Base-by-base conservation (phyloP, 2,113 vertebrate species). In the Tachycineta bicolor region DNA sequence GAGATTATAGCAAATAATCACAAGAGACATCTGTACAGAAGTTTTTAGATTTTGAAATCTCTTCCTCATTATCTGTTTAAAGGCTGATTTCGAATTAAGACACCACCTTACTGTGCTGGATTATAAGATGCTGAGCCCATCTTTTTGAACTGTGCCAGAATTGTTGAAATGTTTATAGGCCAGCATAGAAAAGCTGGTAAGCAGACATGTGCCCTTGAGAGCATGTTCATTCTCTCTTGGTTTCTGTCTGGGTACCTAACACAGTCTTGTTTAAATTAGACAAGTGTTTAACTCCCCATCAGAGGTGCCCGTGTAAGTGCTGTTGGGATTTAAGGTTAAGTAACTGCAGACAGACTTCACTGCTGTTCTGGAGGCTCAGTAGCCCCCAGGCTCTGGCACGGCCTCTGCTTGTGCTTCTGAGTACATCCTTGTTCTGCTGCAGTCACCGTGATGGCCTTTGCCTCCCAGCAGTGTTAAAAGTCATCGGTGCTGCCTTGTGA, bases 261-360 rank as follows among this genome's bases (percentile, higher is more conserved):
- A 46, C 34, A 67, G 37, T 12, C 63, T 68, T 84, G 58, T 89
- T 96, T 70, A 80, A 71, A 85, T 76, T 86, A 83, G 93, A 28
- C 82, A 33, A 33, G 82, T 88, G 74, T 96, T 95, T 95, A 93
- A 85, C 79, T 74, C 56, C 49, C 34, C 39, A 62, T 89, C 89
- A 74, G 85, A 92, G 84, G 81, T 76, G 80, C 86, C 81, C 55
- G 3, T 69, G 52, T 88, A 80, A 89, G 43, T n/a, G 53, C 69
- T 69, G 33, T 67, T 11, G 23, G 76, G 56, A 93, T 94, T 92
- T 89, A 63, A 95, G 94, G 94, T 95, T 90, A 96, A 95, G 64
- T 92, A 95, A 89, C 79, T 53, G 3, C 80, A 93, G 92, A 64
- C 0, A 0, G 62, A 87, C 74, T 71, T 93, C 58, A 26, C 53